Evolutionary conservation across 2,113 vertebrate species (phyloP), one percentile per base, ranked within the genome.

Genomic region (Phaetusa simplex): DNA sequence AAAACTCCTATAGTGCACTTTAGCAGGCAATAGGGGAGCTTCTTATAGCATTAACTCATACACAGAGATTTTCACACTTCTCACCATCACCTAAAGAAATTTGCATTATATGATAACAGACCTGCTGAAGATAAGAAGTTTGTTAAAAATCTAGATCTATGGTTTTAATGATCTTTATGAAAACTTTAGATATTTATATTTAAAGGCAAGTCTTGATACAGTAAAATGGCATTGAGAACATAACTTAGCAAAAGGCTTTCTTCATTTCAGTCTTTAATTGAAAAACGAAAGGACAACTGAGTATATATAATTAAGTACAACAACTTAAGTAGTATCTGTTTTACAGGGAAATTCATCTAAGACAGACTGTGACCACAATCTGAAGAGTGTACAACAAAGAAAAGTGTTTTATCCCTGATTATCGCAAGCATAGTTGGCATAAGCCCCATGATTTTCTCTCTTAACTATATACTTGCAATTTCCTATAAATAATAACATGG

Each of bases 11-110:
- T 11, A 61, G n/a, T 9, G 20, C 11, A 34, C 20, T 73, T 69
- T 1, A 1, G 18, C 15, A 30, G 16, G 66, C 21, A 87, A 19
- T 4, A 8, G 13, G 12, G 15, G 4, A 4, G 1, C 9, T 85
- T 88, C 8, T 34, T 49, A 43, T 1, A 58, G 20, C 12, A 84
- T 52, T 50, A 52, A 62, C 8, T 82, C 20, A 19, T 43, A 27
- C 16, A 74, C 26, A 76, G 52, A 87, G 27, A 38, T 67, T 61
- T n/a, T 72, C 22, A 49, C 7, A 19, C 16, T 78, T 36, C 21
- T 76, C 17, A 42, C 21, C 53, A 52, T 42, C 34, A 40, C 22
- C 14, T 67, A 16, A 36, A 72, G 53, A 62, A 49, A 72, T 67
- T 40, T 56, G 15, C 5, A 8, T 45, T 40, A 56, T 30, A n/a